phyloP scores from a whole-genome alignment of 2,113 vertebrate genomes.

The Camelus dromedarius region DNA sequence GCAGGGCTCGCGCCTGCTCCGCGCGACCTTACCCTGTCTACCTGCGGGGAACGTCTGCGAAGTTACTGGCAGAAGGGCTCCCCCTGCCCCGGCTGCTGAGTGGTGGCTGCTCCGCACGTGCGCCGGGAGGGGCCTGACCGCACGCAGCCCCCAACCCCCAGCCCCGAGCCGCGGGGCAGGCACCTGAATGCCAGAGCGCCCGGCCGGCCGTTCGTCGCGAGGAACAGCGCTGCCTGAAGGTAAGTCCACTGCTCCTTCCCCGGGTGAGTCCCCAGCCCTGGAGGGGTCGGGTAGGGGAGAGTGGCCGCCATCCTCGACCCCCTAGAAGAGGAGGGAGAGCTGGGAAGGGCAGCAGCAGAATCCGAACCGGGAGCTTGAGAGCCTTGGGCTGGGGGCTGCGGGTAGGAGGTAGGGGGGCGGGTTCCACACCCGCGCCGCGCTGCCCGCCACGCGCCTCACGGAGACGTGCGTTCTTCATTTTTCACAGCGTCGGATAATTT shows the following conservation, averaged over 20 bases:
- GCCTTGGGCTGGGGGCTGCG: not conserved
- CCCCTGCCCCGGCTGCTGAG: not conserved
- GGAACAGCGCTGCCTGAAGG: not conserved
- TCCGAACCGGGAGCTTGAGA: too few relatives aligned
- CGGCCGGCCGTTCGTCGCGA: too few relatives aligned
- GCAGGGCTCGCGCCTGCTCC: not conserved
- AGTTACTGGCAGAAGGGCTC: rapidly evolving
- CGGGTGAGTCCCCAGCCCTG: not conserved
- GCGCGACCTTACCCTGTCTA: not conserved
- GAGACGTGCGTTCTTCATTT: not conserved
- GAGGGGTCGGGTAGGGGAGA: not conserved
- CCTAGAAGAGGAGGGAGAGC: not conserved
- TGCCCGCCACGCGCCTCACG: too few relatives aligned
- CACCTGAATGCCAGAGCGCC: not conserved
- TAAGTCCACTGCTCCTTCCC: rapidly evolving
- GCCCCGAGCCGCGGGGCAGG: not conserved
- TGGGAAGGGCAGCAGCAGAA: not conserved
- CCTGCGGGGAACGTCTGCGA: too few relatives aligned
- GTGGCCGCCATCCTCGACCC: not conserved
- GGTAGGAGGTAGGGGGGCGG: not conserved
- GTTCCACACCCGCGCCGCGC: not conserved
- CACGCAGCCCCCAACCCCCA: not conserved
- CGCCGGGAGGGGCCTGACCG: not conserved
- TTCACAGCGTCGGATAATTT: conserved; percentile 63
- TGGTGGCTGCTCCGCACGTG: not conserved